A percentile compares a stretch with the other conserved stretches of the same genome.
Conservation (phyloP, 2,888 invertebrate genomes). For the Sesia apiformis region DNA sequence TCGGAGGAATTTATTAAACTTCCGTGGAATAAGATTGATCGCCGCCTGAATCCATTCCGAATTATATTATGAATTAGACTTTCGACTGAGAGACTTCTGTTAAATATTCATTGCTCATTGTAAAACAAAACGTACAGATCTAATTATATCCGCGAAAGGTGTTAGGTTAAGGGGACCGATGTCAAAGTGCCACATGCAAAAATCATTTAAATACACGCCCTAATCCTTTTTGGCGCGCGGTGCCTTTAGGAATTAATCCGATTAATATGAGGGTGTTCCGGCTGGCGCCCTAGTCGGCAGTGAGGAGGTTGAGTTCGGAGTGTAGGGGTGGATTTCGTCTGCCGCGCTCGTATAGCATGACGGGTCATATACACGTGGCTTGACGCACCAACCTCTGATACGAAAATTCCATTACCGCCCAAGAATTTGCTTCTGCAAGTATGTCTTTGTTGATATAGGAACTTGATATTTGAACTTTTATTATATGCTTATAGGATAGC, state of each 20-base stretch:
- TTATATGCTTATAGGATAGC: no score
- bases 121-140: slow-evolving; percentile 44
- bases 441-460: no score
- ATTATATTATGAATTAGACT: slow-evolving; percentile 9
- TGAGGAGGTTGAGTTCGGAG: not conserved
- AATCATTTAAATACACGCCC: slow-evolving; percentile 48
- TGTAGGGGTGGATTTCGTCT: not conserved
- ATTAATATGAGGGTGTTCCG: slow-evolving; percentile 24
- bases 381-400: slow-evolving; percentile 27
- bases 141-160: slow-evolving; percentile 41
- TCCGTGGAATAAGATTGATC: slow-evolving; percentile 30
- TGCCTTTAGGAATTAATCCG: slow-evolving; percentile 55
- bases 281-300: not conserved
- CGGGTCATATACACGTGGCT: slow-evolving; percentile 6
- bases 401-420: slow-evolving; percentile 60
- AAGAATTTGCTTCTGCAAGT: slow-evolving; percentile 36
- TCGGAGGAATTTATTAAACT: slow-evolving; percentile 28
- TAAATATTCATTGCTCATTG: slow-evolving; percentile 64
- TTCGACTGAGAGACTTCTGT: slow-evolving; percentile 21
- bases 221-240: slow-evolving; percentile 35
- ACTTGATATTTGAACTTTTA: no score
- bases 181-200: slow-evolving; percentile 57
- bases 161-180: slow-evolving; percentile 36
- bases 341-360: not conserved
- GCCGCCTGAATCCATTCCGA: slow-evolving; percentile 21